A percentile compares a stretch with the other conserved stretches of the same genome.
Conservation (phyloP, 64 coral and sea anemone genomes). For the Trachythela sp. region DNA sequence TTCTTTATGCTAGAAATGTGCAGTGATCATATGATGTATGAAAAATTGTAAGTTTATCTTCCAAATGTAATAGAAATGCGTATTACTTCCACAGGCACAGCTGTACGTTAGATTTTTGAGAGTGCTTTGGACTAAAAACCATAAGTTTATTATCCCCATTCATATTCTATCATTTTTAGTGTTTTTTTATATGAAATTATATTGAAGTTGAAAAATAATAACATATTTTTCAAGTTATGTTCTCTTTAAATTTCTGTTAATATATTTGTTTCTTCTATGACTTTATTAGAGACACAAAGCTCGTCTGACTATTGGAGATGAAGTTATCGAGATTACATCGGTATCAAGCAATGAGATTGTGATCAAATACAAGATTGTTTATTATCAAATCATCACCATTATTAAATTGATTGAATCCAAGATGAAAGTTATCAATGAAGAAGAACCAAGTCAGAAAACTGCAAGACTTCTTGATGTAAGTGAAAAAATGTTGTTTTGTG, state of each 20-base stretch:
- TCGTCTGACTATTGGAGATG: neutral
- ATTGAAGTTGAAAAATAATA: no score
- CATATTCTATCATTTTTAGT: no score
- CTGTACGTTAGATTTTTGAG: no score
- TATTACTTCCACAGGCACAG: no score
- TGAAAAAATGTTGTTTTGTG: neutral
- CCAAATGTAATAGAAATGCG: no score
- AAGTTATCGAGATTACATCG: neutral
- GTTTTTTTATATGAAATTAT: no score
- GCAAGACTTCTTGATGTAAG: conserved; percentile 14
- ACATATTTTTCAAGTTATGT: neutral
- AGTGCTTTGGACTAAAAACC: no score
- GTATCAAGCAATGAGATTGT: conserved; percentile 1
- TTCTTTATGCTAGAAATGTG: no score
- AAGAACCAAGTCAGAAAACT: conserved; percentile 6
- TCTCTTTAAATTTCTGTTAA: neutral
- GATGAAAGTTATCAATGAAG: neutral
- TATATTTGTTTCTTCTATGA: neutral
- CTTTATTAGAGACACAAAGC: neutral
- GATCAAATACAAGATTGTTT: conserved; percentile 6
- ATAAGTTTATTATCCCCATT: no score
- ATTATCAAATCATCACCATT: conserved; percentile 18
- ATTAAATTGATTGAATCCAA: neutral
- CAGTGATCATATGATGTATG: no score
- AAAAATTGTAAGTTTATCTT: no score